These are phyloP conservation scores for Calidris pygmaea DNA, from an alignment of 2,113 vertebrate species.

Conservation along the genomic window DNA sequence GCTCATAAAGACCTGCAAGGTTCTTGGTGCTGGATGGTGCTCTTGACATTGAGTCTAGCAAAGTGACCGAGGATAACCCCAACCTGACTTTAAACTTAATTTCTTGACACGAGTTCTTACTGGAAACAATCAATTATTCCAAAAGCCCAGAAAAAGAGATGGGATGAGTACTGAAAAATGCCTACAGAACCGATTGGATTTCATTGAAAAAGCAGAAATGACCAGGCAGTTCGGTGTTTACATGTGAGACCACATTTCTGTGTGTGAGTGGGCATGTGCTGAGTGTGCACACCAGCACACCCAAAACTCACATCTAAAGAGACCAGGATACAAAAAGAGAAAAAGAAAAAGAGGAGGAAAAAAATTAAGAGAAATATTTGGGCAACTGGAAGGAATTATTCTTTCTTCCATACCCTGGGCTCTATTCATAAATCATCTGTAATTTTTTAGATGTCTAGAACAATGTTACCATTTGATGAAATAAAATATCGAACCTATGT, in stretches of 20 bases:
- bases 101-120: not conserved
- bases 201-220: not conserved
- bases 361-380: conserved; percentile 6
- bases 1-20: not conserved
- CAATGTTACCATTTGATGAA: conserved; percentile 38
- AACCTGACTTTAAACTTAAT: not conserved
- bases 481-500: conserved; percentile 49
- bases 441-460: conserved; percentile 34
- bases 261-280: not conserved
- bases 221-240: not conserved
- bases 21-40: not conserved
- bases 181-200: not conserved
- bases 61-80: not conserved
- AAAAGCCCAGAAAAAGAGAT: not conserved
- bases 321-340: not conserved
- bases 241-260: not conserved
- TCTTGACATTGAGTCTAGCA: not conserved
- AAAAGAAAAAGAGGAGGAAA: not conserved
- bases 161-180: not conserved
- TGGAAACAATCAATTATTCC: not conserved
- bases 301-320: not conserved
- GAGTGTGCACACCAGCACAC: not conserved
- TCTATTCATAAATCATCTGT: conserved; percentile 47
- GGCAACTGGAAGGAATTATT: conserved; percentile 66
- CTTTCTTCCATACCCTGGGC: not conserved